Base-by-base conservation (phyloP, 2,888 invertebrate genomes). In the Latheticus oryzae region DNA sequence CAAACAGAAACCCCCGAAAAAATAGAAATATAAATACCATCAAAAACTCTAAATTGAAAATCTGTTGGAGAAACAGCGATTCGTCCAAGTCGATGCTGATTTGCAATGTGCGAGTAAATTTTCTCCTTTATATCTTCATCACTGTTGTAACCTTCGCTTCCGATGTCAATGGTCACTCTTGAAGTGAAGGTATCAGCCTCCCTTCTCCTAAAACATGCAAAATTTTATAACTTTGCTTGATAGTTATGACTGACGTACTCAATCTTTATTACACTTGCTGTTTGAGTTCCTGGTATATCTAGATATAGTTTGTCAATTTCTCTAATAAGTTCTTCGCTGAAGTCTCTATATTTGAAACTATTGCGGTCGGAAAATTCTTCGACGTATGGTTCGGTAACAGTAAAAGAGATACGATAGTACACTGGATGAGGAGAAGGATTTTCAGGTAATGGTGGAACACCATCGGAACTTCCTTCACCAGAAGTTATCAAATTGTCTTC, bases 101-200 rank as follows among this genome's bases (percentile, higher is more conserved):
- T 76, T 17, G 75, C 75, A 60, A 90, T 84, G 69, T 86, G 85
- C n/a, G 82, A 77, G 38, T 80, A 79, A 2, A 91, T 76, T 1
- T 82, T 75, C 1, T 80, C 73, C 15, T 77, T 78, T 26, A 79
- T 78, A 1, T 80, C 72, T 23, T 78, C 77, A 3, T 81, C 74
- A 5, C 82, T 82, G 61, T 86, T 80, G 40, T 83, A 82, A 7
- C 84, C 83, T 4, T 79, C 80, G 0, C 88, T 86, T 4, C 85
- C 84, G 45, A 91, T 79, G 73, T 91, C 90, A 60, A 90, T 75
- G 0, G 87, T 87, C 12, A 87, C 87, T 71, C 84, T 83, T 47
- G 84, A 84, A 4, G 83, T 81, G 71, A 88, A 87, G 26, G 80
- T 76, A 66, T 89, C 87, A 1, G 76, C 74, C n/a, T 81, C 76